Base-by-base conservation (phyloP, 2,888 invertebrate genomes). In the Philaethria dido region DNA sequence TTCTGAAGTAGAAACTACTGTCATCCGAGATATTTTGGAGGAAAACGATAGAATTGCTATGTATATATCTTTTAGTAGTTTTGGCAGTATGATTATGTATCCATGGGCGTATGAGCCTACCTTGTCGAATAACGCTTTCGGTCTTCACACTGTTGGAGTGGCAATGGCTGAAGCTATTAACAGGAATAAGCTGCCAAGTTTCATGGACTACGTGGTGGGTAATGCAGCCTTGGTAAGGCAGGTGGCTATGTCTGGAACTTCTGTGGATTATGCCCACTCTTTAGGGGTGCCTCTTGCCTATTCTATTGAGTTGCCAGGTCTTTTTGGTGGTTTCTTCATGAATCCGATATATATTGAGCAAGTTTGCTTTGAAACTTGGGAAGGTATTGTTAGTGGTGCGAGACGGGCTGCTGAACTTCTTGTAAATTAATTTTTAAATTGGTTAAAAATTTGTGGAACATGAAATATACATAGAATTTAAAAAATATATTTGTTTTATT, bases 31-130 rank as follows among this genome's bases (percentile, higher is more conserved):
- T 70, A 90, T 95, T 69, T 79, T 96, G 36, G 75, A 89, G 1
- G 81, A 91, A 1, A 79, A 94, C 36, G 76, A 84, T 11, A 83
- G 92, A 9, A 87, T 94, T 25, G 93, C 94, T 59, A 85, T 96
- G 69, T 97, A 96, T 80, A 78, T 97, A 9, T 94, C 95, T 0
- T 57, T 57, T 42, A 57, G 57, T 39, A 95, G 96, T 20, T 96
- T 93, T 75, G 96, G 96, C 11, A 93, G 94, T 72, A 94, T 94
- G 81, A 82, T 96, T 33, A 79, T 96, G 1, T 95, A 95, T 76
- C 94, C 95, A 0, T 96, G 95, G 95, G 95, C 95, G 0, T 95
- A 93, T 71, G 93, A 94, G 16, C 85, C 85, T 50, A 80, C 83
- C 1, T 78, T 93, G 50, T 94, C 94, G 1, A 80, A 81, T 1